Conservation (phyloP, 2,888 invertebrate genomes). For the Diarsia dahlii region DNA sequence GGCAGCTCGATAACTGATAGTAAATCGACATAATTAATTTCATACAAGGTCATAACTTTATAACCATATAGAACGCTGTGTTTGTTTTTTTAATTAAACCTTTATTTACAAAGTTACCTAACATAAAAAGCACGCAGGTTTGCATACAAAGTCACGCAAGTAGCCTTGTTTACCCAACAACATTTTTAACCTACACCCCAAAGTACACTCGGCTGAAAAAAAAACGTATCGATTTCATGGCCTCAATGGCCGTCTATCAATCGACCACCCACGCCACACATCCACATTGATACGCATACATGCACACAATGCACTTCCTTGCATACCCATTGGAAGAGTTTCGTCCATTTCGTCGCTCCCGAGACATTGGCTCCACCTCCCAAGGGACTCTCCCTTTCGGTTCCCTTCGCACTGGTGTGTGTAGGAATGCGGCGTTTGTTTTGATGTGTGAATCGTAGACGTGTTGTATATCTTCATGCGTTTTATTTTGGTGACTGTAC, state of each 20-base stretch:
- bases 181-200: conserved; percentile 51
- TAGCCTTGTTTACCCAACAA: conserved; percentile 53
- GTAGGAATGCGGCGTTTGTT: conserved; percentile 69
- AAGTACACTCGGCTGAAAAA: conserved; percentile 55
- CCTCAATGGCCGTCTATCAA: conserved; percentile 72
- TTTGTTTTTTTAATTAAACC: conserved; percentile 28
- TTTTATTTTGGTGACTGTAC: conserved; percentile 78
- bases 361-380: conserved; percentile 90
- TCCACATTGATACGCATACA: conserved; percentile 63
- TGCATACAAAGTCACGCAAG: conserved; percentile 21
- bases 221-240: conserved; percentile 74
- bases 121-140: background rate
- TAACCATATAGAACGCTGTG: background rate
- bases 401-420: conserved; percentile 71
- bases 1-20: background rate
- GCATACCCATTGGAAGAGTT: conserved; percentile 87
- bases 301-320: conserved; percentile 86
- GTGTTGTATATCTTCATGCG: conserved; percentile 72
- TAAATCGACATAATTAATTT: background rate
- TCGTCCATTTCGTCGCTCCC: conserved; percentile 86
- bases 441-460: conserved; percentile 74
- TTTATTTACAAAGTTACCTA: conserved; percentile 6
- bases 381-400: conserved; percentile 89
- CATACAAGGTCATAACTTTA: background rate
- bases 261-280: conserved; percentile 76